Percentiles rank a stretch among this genome's conserved stretches.
These are phyloP conservation scores for Hymenochirus boettgeri DNA, from an alignment of 2,113 vertebrate genomes.

Conservation along the genomic window DNA sequence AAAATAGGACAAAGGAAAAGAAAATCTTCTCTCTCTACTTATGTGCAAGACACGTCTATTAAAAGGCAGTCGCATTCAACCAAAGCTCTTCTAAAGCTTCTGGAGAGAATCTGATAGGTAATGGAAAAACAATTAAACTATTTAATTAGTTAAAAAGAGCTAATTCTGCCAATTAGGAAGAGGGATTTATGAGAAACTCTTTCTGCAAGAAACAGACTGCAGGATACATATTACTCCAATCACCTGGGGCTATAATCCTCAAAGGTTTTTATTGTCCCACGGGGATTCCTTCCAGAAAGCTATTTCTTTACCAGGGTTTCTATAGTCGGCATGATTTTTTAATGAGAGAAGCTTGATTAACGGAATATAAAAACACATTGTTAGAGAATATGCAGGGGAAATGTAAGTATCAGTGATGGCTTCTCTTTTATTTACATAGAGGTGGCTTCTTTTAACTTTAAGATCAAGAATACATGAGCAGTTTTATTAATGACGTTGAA, in stretches of 20 bases:
- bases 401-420: neutral
- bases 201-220: slow-evolving; percentile 36
- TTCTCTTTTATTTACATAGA: neutral
- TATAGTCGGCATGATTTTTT: slow-evolving; percentile 7
- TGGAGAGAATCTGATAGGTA: slow-evolving; percentile 40
- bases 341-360: slow-evolving; percentile 35
- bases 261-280: slow-evolving; percentile 40
- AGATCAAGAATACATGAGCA: slow-evolving; percentile 2
- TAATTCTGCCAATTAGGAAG: slow-evolving; percentile 42
- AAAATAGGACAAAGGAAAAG: too few relatives aligned
- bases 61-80: slow-evolving; percentile 1
- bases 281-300: slow-evolving; percentile 21
- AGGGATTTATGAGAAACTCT: slow-evolving; percentile 40
- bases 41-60: slow-evolving; percentile 4
- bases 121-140: slow-evolving; percentile 44
- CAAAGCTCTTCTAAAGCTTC: slow-evolving; percentile 18
- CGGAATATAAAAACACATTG: slow-evolving; percentile 34
- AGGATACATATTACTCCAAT: slow-evolving; percentile 40
- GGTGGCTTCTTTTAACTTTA: neutral
- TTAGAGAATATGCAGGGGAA: slow-evolving; percentile 21
- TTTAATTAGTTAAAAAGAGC: slow-evolving; percentile 44
- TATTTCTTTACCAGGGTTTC: slow-evolving; percentile 25
- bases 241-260: slow-evolving; percentile 43
- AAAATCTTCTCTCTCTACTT: too few relatives aligned
- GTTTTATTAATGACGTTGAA: neutral